Percentiles rank a stretch among this genome's conserved stretches.
Conservation (phyloP, 1,140 invertebrate species). For the Zaprionus nigranus region DNA sequence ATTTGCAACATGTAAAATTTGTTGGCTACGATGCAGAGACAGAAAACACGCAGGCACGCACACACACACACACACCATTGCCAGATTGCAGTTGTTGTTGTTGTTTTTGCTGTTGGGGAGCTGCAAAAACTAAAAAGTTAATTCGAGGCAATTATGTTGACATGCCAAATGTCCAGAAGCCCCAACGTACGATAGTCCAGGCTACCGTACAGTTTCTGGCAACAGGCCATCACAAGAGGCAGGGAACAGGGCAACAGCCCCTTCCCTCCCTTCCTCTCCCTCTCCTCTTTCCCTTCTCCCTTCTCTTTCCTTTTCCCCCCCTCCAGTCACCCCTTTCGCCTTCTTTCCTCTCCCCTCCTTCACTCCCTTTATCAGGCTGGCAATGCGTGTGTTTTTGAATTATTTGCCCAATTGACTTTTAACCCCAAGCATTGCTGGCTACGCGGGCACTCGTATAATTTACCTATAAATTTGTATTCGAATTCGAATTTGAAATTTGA, state of each 20-base stretch:
- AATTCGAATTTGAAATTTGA: slow-evolving; percentile 16
- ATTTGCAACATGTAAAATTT: slow-evolving; percentile 60
- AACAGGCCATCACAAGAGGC: slow-evolving; percentile 31
- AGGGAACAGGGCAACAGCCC: background rate
- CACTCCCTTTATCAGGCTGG: background rate
- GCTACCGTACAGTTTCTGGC: slow-evolving; percentile 29
- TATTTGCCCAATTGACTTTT: slow-evolving; percentile 38
- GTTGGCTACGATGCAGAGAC: slow-evolving; percentile 16
- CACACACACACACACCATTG: slow-evolving; percentile 10
- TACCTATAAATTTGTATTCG: slow-evolving; percentile 10
- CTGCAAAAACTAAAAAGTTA: slow-evolving; percentile 73
- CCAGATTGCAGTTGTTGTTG: slow-evolving; percentile 24
- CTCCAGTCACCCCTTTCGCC: too few species aligned
- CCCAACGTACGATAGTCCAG: slow-evolving; percentile 9
- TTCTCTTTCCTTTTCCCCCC: too few species aligned
- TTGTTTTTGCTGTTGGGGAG: slow-evolving; percentile 46
- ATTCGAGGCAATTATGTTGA: slow-evolving; percentile 81
- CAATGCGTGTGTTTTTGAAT: slow-evolving; percentile 39
- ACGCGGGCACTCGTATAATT: slow-evolving; percentile 8
- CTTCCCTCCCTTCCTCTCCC: background rate
- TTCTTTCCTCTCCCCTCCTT: background rate
- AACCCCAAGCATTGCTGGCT: background rate
- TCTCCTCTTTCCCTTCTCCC: background rate
- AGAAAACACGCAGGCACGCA: slow-evolving; percentile 7
- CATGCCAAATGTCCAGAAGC: slow-evolving; percentile 70